Evolutionary conservation across 2,113 vertebrate species (phyloP).

Genomic region (Hemiprocne comata): DNA sequence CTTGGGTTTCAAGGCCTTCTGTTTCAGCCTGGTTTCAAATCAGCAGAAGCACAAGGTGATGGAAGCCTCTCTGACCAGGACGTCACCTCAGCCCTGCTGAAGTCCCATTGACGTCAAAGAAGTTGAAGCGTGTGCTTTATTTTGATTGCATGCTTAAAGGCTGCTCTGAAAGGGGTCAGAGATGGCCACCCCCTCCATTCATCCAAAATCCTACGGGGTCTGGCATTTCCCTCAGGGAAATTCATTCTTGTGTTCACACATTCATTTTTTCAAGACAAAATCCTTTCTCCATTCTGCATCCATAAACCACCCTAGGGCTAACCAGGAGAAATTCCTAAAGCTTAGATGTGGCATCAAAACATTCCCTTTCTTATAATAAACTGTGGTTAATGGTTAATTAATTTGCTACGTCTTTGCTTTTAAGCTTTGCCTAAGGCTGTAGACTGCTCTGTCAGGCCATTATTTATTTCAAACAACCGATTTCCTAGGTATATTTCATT

Average conservation of each 20-base stretch:
- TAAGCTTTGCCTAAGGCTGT: constrained; percentile 13
- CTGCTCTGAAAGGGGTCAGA: not conserved
- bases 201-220: not conserved
- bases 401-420: constrained; percentile 19
- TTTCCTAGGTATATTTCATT: constrained; percentile 32
- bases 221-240: not conserved
- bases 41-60: not conserved
- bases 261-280: not conserved
- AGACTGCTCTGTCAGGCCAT: not conserved
- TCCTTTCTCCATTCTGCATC: not conserved
- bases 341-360: not conserved
- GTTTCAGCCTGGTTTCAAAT: not conserved
- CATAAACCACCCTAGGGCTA: not conserved
- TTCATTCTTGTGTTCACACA: not conserved
- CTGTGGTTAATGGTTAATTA: constrained; percentile 30
- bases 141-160: not conserved
- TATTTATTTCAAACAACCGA: constrained; percentile 18
- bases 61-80: not conserved
- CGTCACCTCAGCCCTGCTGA: not conserved
- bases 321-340: not conserved
- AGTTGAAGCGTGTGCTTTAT: not conserved
- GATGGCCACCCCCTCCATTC: not conserved
- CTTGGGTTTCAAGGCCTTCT: not conserved
- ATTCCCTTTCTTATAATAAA: constrained; percentile 7
- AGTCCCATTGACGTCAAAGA: not conserved